Evolutionary conservation across 1,140 invertebrate genomes (phyloP).

Genomic region (Pomacea maculata): DNA sequence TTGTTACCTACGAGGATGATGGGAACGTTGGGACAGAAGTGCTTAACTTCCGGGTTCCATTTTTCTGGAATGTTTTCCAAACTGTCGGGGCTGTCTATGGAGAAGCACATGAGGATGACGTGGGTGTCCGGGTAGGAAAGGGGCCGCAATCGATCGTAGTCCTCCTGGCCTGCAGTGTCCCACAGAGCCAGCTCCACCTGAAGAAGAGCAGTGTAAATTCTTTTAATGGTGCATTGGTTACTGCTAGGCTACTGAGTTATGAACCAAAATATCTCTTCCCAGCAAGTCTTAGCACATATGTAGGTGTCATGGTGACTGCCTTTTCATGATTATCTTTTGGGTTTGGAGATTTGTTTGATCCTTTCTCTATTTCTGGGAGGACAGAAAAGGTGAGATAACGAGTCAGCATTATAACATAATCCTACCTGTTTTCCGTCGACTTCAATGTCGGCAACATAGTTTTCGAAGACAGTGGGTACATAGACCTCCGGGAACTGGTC

Average conservation of each 20-base stretch:
- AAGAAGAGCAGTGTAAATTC: slow-evolving; percentile 72
- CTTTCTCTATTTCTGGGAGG: too few relatives aligned
- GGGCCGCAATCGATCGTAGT: slow-evolving; percentile 93
- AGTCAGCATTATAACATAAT: neutral
- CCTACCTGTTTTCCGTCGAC: slow-evolving; percentile 92
- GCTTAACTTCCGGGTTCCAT: slow-evolving; percentile 60
- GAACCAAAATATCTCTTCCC: neutral
- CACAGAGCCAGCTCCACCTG: slow-evolving; percentile 87
- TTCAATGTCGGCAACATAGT: slow-evolving; percentile 98
- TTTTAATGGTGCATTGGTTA: neutral
- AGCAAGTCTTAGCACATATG: neutral
- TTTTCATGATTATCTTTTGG: too few relatives aligned
- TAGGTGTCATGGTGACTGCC: too few relatives aligned
- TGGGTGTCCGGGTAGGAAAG: slow-evolving; percentile 95
- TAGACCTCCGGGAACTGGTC: slow-evolving; percentile 99
- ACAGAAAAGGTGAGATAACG: too few relatives aligned
- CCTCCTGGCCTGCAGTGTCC: slow-evolving; percentile 73
- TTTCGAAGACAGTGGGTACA: slow-evolving; percentile 98
- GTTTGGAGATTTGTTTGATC: too few relatives aligned
- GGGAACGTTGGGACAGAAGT: slow-evolving; percentile 65
- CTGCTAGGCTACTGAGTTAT: neutral
- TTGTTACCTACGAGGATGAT: slow-evolving; percentile 66
- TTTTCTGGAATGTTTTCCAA: slow-evolving; percentile 98
- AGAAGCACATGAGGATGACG: slow-evolving; percentile 47
- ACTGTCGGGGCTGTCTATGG: slow-evolving; percentile 71